These are phyloP conservation scores for Pygoscelis antarcticus DNA, from an alignment of 2,113 vertebrate genomes.

Conservation along the genomic window DNA sequence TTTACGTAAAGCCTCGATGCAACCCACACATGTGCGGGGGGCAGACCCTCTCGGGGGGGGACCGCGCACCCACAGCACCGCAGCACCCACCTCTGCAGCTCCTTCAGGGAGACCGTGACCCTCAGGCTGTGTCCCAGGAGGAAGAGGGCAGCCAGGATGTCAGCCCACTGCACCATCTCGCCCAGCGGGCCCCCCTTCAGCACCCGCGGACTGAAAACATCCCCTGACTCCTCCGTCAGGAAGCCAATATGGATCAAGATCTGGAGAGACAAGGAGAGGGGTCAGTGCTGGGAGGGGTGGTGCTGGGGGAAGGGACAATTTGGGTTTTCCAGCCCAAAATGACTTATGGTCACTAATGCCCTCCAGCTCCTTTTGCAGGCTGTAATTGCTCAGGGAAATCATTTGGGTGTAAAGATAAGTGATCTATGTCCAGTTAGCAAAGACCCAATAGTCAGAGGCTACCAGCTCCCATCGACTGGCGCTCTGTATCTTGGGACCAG, in stretches of 20 bases:
- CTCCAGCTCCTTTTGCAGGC: neutral
- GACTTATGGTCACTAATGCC: neutral
- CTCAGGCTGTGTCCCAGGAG: constrained; percentile 90
- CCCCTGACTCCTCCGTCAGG: constrained; percentile 95
- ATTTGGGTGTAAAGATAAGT: neutral
- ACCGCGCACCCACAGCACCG: neutral
- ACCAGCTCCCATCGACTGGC: neutral
- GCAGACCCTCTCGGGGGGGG: neutral
- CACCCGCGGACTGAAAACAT: constrained; percentile 94
- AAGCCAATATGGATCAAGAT: constrained; percentile 95
- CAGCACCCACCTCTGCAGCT: constrained; percentile 91
- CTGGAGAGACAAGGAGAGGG: constrained; percentile 64
- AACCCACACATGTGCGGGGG: fast-evolving
- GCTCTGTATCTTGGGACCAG: neutral
- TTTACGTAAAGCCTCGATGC: neutral
- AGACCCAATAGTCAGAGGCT: neutral
- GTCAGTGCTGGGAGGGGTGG: neutral
- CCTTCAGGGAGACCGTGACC: constrained; percentile 93
- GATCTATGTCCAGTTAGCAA: neutral
- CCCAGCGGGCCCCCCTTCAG: constrained; percentile 95
- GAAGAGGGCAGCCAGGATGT: constrained; percentile 91
- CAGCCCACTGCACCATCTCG: constrained; percentile 99
- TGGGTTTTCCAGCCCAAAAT: neutral
- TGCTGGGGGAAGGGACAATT: neutral
- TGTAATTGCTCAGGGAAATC: neutral